phyloP scores from a whole-genome alignment of 1,140 invertebrate genomes.

The Proales similis region DNA sequence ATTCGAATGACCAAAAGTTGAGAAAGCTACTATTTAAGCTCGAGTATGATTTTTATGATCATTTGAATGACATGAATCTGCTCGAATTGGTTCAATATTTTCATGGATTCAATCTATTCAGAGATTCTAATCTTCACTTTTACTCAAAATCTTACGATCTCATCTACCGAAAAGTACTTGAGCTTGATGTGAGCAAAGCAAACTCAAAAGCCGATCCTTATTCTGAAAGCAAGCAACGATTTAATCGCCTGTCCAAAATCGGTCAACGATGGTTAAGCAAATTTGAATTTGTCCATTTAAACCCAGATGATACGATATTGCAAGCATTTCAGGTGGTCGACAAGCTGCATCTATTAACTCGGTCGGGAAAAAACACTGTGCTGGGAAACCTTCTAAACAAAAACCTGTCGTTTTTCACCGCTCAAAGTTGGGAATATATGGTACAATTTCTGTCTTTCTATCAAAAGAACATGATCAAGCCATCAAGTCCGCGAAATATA shows the following conservation, averaged over 20 bases:
- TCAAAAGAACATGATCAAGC: too few species aligned
- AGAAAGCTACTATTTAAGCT: neutral
- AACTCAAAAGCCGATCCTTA: neutral
- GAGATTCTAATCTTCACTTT: conserved; percentile 25
- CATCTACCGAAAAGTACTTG: conserved; percentile 24
- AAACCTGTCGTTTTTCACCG: too few species aligned
- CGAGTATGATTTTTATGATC: conserved; percentile 12
- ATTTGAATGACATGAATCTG: neutral
- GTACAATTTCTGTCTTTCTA: too few species aligned
- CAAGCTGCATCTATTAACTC: neutral
- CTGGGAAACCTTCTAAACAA: too few species aligned
- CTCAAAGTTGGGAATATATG: too few species aligned
- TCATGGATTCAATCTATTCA: conserved; percentile 1
- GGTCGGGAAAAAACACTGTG: neutral
- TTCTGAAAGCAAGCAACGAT: neutral
- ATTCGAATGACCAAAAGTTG: too few species aligned
- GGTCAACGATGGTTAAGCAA: conserved; percentile 10
- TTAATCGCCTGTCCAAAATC: neutral
- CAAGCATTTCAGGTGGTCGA: neutral
- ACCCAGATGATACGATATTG: neutral
- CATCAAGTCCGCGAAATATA: too few species aligned
- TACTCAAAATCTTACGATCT: neutral
- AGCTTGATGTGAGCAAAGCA: neutral
- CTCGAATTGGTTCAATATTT: conserved; percentile 2
- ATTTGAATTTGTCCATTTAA: too few species aligned